Conservation (phyloP, 2,113 vertebrate species). For the cattle (Bos taurus) region DNA sequence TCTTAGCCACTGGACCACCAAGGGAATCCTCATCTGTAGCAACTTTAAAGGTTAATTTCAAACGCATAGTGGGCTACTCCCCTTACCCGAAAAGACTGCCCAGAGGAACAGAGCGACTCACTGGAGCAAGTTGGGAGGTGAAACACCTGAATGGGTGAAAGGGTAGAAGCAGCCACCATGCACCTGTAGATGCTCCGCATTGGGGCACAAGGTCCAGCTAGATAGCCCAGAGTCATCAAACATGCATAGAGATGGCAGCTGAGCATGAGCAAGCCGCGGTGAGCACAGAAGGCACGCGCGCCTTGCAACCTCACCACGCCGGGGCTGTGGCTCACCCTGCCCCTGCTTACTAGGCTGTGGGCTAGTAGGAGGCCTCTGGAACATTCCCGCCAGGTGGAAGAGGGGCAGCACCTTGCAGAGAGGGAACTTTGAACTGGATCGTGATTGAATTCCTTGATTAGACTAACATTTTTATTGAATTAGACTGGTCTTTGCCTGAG, state of each 20-base stretch:
- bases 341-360: background rate
- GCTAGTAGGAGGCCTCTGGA: background rate
- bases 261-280: accelerated
- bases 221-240: accelerated
- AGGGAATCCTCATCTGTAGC: background rate
- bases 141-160: background rate
- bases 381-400: background rate
- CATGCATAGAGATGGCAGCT: background rate
- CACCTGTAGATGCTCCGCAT: background rate
- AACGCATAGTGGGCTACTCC: background rate
- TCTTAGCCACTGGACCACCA: background rate
- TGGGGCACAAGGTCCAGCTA: accelerated
- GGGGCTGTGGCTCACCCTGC: accelerated
- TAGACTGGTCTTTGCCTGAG: slow-evolving; percentile 31
- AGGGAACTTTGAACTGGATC: background rate
- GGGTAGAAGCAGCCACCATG: accelerated
- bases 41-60: background rate
- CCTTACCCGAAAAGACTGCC: background rate
- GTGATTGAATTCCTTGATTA: background rate
- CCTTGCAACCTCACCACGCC: accelerated
- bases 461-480: slow-evolving; percentile 39
- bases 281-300: accelerated
- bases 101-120: background rate
- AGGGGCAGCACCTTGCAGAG: background rate
- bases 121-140: background rate